Percentiles rank a stretch among this genome's conserved stretches.
phyloP scores from a whole-genome alignment of 2,797 vertebrate genomes.

The Brachyalestes nurse region DNA sequence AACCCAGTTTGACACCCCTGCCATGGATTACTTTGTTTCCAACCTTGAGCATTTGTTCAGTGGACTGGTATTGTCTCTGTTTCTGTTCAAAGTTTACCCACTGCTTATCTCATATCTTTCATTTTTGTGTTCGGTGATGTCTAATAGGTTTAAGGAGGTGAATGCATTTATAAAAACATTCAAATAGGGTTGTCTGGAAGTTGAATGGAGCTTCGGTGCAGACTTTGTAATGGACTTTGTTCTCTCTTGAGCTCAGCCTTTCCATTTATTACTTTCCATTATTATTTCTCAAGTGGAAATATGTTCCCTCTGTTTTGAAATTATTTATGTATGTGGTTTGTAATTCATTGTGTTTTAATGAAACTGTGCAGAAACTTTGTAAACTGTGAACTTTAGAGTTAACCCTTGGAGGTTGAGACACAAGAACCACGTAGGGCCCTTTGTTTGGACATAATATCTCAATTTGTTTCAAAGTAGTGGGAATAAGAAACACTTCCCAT shows the following conservation, averaged over 20 bases:
- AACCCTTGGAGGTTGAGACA: not conserved
- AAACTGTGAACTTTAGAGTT: not conserved
- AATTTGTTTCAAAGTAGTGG: not conserved
- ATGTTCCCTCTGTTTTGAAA: conserved; percentile 1
- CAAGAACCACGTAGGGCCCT: not conserved
- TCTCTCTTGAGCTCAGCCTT: conserved; percentile 5
- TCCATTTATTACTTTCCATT: conserved; percentile 2
- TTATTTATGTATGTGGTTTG: not conserved
- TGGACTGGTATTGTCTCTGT: not conserved
- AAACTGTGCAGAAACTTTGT: not conserved
- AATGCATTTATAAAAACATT: not conserved
- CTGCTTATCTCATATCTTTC: not conserved
- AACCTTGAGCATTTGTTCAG: not conserved
- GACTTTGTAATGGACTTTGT: conserved; percentile 26
- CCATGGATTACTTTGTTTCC: not conserved
- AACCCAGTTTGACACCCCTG: no score
- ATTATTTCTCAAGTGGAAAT: conserved; percentile 7
- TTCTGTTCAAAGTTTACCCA: not conserved
- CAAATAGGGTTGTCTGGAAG: conserved; percentile 5
- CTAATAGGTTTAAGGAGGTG: not conserved
- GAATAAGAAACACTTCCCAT: not conserved
- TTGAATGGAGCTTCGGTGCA: conserved; percentile 16
- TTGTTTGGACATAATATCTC: not conserved
- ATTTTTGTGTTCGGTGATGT: not conserved
- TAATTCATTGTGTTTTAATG: conserved; percentile 13